Base-by-base conservation (phyloP, 2,113 vertebrate species). In the Orthonyx spaldingii region DNA sequence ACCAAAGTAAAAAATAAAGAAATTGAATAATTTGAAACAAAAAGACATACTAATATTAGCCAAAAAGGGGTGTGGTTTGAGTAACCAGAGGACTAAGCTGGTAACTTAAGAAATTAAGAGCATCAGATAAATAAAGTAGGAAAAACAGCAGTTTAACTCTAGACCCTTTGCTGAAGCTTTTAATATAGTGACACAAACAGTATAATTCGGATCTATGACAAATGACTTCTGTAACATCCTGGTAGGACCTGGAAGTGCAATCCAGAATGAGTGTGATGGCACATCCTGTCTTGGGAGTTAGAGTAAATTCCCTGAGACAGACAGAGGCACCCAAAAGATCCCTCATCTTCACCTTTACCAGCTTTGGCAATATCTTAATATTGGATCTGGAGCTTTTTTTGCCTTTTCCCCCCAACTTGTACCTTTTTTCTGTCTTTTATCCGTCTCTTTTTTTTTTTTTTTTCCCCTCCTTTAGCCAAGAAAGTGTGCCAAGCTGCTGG, bases 221-320 rank as follows among this genome's bases (percentile, higher is more conserved):
- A 70, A 59, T 37, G 15, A 50, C 20, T n/a, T 59, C 13, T 24
- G 0, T 52, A 70, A 53, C 10, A 56, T 8, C 30, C 33, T 53
- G 22, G 35, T 12, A 44, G 37, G 46, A 55, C 22, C 13, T 52
- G 2, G 7, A 42, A 68, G 13, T 19, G 28, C 56, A 85, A 42
- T 53, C 49, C 64, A 70, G 7, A 15, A 35, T 0, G 1, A 57
- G 2, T 0, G 2, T 5, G 6, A n/a, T 75, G 37, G 66, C 46
- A 19, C 1, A 3, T 33, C 16, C 18, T 28, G 12, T 42, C 10
- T 24, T 56, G 60, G 50, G 30, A 69, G 13, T 68, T 50, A 52
- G 0, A 1, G 16, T 18, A 60, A 42, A 22, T 47, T 84, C 52
- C 23, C 23, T 27, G 41, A 70, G 46, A 47, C 52, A 89, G 46